These are phyloP conservation scores for Tetropium fuscum DNA, from an alignment of 2,888 invertebrate genomes.

Conservation along the genomic window DNA sequence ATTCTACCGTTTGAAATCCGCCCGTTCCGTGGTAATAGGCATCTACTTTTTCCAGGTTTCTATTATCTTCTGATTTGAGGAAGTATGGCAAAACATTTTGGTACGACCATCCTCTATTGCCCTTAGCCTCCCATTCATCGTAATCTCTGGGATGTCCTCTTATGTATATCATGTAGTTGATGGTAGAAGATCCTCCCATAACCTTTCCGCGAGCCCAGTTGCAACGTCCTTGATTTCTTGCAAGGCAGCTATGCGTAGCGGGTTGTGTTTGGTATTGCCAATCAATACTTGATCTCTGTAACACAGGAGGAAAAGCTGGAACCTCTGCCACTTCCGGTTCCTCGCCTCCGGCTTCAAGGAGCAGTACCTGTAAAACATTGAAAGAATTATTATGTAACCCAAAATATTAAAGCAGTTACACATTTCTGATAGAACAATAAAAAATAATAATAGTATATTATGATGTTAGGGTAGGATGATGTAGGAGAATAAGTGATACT, in stretches of 20 bases:
- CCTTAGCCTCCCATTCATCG: slow-evolving; percentile 74
- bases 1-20: slow-evolving; percentile 75
- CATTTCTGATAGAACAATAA: too few species aligned
- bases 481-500: too few species aligned
- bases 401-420: too few species aligned
- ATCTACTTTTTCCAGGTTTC: slow-evolving; percentile 69
- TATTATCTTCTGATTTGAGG: slow-evolving; percentile 75
- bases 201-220: slow-evolving; percentile 74
- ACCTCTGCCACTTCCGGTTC: slow-evolving; percentile 76
- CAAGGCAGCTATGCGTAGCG: slow-evolving; percentile 71
- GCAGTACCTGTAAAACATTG: slow-evolving; percentile 68
- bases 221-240: slow-evolving; percentile 71
- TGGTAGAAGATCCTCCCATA: slow-evolving; percentile 76
- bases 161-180: slow-evolving; percentile 77
- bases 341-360: slow-evolving; percentile 77
- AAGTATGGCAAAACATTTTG: slow-evolving; percentile 77
- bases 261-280: slow-evolving; percentile 79
- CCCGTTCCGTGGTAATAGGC: slow-evolving; percentile 71
- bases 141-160: slow-evolving; percentile 73
- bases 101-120: slow-evolving; percentile 75
- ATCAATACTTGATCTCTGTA: slow-evolving; percentile 74
- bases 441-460: too few species aligned
- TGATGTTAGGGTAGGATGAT: too few species aligned
- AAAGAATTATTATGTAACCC: too few species aligned
- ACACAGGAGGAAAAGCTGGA: slow-evolving; percentile 73